phyloP scores from a whole-genome alignment of 2,113 vertebrate genomes.

The Bombycilla garrulus region DNA sequence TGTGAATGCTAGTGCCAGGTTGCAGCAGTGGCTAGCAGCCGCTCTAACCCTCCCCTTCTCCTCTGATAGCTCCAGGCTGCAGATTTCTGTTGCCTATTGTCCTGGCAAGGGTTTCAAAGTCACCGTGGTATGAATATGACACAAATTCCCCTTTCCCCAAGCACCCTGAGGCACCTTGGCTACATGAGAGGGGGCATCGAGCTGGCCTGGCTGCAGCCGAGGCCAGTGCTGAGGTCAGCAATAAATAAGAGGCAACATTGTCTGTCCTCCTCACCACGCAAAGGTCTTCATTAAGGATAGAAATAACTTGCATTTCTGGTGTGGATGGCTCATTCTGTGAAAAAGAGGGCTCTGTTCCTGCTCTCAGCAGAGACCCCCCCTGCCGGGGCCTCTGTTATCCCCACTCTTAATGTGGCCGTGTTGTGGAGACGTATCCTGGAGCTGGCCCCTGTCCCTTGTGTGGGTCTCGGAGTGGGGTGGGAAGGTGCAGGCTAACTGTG shows the following conservation, averaged over 20 bases:
- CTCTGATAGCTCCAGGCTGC: slow-evolving; percentile 64
- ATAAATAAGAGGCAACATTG: slow-evolving; percentile 79
- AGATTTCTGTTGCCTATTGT: slow-evolving; percentile 77
- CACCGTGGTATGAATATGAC: slow-evolving; percentile 71
- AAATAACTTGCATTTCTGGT: slow-evolving; percentile 81
- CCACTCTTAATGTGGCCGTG: background rate
- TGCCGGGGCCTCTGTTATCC: background rate
- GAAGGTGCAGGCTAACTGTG: background rate
- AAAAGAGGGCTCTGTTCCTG: slow-evolving; percentile 75
- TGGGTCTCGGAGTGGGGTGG: fast-evolving
- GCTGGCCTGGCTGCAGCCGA: slow-evolving; percentile 57
- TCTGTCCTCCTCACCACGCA: slow-evolving; percentile 60
- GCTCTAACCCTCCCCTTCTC: slow-evolving; percentile 18
- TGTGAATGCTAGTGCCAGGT: slow-evolving; percentile 4
- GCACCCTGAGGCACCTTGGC: slow-evolving; percentile 74
- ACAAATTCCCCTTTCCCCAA: slow-evolving; percentile 64
- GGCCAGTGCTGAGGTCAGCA: slow-evolving; percentile 77
- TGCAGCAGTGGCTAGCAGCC: background rate
- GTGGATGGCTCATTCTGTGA: slow-evolving; percentile 54
- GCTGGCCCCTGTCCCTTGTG: background rate
- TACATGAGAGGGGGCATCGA: slow-evolving; percentile 54
- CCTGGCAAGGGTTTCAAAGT: slow-evolving; percentile 67
- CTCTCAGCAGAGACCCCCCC: background rate
- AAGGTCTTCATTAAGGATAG: slow-evolving; percentile 75
- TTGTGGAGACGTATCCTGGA: background rate